A percentile compares a stretch with the other conserved stretches of the same genome.
These are phyloP conservation scores for Habrosyne pyritoides DNA, from an alignment of 2,888 invertebrate genomes.

Conservation along the genomic window DNA sequence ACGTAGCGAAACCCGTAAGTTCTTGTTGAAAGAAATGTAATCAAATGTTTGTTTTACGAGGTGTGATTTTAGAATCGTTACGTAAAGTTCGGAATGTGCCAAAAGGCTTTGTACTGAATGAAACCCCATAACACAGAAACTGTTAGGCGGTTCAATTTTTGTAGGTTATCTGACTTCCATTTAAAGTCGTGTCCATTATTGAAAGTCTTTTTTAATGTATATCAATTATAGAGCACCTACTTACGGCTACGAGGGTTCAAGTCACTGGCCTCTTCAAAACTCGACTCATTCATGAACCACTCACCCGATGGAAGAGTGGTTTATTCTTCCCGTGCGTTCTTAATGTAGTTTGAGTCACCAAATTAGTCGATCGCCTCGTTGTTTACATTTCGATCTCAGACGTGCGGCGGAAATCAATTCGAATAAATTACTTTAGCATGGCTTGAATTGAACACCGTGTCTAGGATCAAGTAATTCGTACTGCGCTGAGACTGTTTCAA, in stretches of 20 bases:
- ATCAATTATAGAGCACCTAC: too few relatives aligned
- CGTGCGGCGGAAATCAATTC: background rate
- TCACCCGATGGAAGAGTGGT: background rate
- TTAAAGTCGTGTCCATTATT: too few relatives aligned
- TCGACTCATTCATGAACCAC: background rate
- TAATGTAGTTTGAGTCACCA: background rate
- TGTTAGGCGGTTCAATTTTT: too few relatives aligned
- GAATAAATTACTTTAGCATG: background rate
- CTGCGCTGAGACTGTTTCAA: too few relatives aligned
- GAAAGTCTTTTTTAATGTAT: too few relatives aligned
- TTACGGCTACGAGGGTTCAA: too few relatives aligned
- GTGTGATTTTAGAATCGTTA: background rate
- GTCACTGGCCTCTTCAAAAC: background rate
- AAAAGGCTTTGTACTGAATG: background rate
- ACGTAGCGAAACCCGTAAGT: background rate
- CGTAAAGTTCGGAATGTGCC: background rate
- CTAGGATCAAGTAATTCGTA: too few relatives aligned
- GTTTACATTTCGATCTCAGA: background rate
- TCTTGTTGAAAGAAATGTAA: background rate
- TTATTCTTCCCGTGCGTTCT: background rate
- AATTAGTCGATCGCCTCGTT: background rate
- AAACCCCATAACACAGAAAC: background rate
- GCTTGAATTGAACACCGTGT: too few relatives aligned
- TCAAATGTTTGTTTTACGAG: background rate
- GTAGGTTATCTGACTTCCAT: too few relatives aligned